Base-by-base conservation (phyloP, 2,113 vertebrate species). In the Ceyx margarethae region DNA sequence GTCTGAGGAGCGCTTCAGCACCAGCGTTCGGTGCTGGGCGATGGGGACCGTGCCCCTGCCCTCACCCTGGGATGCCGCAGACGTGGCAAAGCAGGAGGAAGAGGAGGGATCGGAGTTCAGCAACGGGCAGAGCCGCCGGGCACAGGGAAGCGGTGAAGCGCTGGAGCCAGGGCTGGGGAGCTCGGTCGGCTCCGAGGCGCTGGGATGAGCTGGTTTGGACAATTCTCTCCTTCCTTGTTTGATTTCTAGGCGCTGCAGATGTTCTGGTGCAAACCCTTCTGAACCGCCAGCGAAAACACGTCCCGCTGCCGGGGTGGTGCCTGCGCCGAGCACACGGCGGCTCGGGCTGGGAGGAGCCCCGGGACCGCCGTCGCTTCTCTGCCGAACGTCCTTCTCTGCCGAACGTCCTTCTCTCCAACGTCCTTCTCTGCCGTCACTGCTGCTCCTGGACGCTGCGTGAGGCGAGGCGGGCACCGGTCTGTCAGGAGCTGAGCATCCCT, bases 241-340 rank as follows among this genome's bases (percentile, higher is more conserved):
- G 65, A 5, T 17, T 51, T 21, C 2, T 7, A 3, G 0, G 9
- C 21, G 0, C 5, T 3, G 53, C 17, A 56, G 61, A 3, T 20
- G 43, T 14, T 20, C 20, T 9, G 62, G 3, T 4, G 33, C 13
- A 46, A 54, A 42, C 37, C 37, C 20, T 13, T 66, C 48, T 11
- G 4, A 65, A 13, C 10, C 71, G 17, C 53, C 2, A 11, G 78
- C 22, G 1, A 9, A 35, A 23, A 8, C 5, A 5, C 5, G 1
- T 17, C 57, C 15, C 18, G 42, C 60, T 42, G 46, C 72, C 33
- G 5, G 1, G 1, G 17, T 12, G 13, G 9, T 26, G 48, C 15
- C 10, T 6, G 67, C 4, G 4, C 29, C 5, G 19, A 26, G 65
- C 20, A 48, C 69, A 22, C 67, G 42, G n/a, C 12, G 12, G 68